Base-by-base conservation (phyloP, 23 tunicate genomes). In the Halocynthia roretzi region DNA sequence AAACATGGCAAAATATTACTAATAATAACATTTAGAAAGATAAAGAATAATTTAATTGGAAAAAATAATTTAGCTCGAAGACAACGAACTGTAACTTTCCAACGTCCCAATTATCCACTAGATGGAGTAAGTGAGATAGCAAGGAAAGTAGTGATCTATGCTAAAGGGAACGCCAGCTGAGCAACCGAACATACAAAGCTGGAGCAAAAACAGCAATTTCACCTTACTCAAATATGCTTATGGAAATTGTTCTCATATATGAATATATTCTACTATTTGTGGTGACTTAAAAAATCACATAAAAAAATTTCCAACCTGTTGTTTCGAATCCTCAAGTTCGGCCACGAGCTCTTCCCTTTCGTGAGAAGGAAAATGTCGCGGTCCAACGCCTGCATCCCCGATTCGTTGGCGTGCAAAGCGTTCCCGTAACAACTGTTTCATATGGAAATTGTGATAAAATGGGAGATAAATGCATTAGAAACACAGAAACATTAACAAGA, bases 301-400 rank as follows among this genome's bases (percentile, higher is more conserved):
- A 58, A 58, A 14, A 14, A 58, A 58, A 58, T 1, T 68, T 10
- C 50, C 23, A 5, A 89, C 96, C 84, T 78, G 75, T 70, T 89
- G 96, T 56, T 89, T 87, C 18, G 88, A 61, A 61, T 84, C 70
- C 80, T 89, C 96, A 6, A 89, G 81, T 61, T 89, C 85, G 6
- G 66, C 57, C 6, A 89, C 96, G 5, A 89, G 80, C 61, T 80
- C 81, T 76, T 89, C 88, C 51, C 96, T 75, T 60, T 89, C 96
- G 75, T 89, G 96, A 18, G 87, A 31, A 8, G 96, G 96, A 84
- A 89, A 89, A 84, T 89, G 88, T 52, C 96, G 82, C 51, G 96
- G 89, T 55, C 96, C 96, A 70, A 89, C 80, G 22, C 96, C 96
- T 74, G 79, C 96, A 52, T 89, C 96, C 8, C 96, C 96, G 31